Percentiles rank a stretch among this genome's conserved stretches.
Conservation (phyloP, 2,797 vertebrate species). For the Sebastes taczanowskii region DNA sequence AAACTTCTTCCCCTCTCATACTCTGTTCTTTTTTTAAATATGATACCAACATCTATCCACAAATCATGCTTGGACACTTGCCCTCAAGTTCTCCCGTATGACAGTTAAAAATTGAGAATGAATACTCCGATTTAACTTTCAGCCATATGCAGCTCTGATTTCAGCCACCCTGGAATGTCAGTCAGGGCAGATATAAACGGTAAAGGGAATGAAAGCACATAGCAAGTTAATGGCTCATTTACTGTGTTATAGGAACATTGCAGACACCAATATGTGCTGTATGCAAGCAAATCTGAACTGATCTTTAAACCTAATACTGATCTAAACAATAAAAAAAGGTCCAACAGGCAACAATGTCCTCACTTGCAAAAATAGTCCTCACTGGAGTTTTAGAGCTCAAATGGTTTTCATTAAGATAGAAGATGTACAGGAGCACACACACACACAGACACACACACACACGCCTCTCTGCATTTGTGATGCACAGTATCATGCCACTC, state of each 20-base stretch:
- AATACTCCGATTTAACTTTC: slow-evolving; percentile 39
- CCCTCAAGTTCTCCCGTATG: not conserved
- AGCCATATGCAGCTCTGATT: slow-evolving; percentile 58
- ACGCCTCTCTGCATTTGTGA: not conserved
- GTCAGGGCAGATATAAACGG: not conserved
- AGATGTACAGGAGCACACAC: not conserved
- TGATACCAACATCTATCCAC: not conserved
- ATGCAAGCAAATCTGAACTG: not conserved
- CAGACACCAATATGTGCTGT: not conserved
- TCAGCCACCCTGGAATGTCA: slow-evolving; percentile 21
- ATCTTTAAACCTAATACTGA: not conserved
- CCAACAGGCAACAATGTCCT: not conserved
- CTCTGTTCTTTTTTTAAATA: not conserved
- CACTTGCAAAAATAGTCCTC: not conserved
- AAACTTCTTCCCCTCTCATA: not conserved
- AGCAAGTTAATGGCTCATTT: not conserved
- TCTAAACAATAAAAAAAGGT: not conserved
- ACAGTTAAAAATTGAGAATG: not conserved
- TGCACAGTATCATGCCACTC: slow-evolving; percentile 52
- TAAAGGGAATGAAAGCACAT: not conserved
- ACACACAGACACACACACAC: not conserved
- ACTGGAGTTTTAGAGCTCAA: not conserved
- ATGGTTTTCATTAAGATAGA: not conserved
- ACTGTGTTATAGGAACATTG: not conserved
- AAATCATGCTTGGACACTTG: not conserved